Evolutionary conservation across 2,888 invertebrate species (phyloP), one percentile per base, ranked within the genome.

Genomic region (Tipula confusa): DNA sequence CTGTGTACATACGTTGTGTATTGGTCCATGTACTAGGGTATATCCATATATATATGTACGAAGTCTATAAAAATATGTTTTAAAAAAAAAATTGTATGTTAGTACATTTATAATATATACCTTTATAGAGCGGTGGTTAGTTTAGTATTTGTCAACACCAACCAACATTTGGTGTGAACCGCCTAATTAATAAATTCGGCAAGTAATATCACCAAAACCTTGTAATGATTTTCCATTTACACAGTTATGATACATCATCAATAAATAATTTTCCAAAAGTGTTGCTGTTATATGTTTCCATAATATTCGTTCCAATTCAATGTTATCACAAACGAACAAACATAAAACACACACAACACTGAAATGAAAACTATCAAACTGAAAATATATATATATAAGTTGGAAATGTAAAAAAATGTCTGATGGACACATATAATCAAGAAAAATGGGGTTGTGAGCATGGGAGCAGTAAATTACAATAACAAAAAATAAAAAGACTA

Each of bases 11-110:
- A 24, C 24, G 18, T 48, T 18, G 64, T 18, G 24, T 24, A 24
- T 64, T 64, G 64, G 18, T 48, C 15, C 38, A 38, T 11, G 11
- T 36, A 36, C n/a, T 3, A 43, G n/a, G 11, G 11, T n/a, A 2
- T 43, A 43, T 0, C 13, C 13, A 64, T 24, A 24, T 24, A 64
- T 1, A 64, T 9, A 64, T 64, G 64, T 64, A 24, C 18, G 2
- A 64, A 24, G n/a, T n/a, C 64, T 24, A 64, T 64, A 64, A 64
- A 64, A 64, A 64, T 64, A 64, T 64, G 6, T 18, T 24, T 64
- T 64, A n/a, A n/a, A n/a, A n/a, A n/a, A n/a, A n/a, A n/a, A n/a
- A 64, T 64, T 64, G 64, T n/a, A 64, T 64, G 64, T 64, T 64
- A 64, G 24, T 24, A 64, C 7, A 64, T 64, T 64, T 48, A 11